A percentile compares a stretch with the other conserved stretches of the same genome.
These are phyloP conservation scores for Orchestia grillus DNA, from an alignment of 1,140 invertebrate species.

Conservation along the genomic window DNA sequence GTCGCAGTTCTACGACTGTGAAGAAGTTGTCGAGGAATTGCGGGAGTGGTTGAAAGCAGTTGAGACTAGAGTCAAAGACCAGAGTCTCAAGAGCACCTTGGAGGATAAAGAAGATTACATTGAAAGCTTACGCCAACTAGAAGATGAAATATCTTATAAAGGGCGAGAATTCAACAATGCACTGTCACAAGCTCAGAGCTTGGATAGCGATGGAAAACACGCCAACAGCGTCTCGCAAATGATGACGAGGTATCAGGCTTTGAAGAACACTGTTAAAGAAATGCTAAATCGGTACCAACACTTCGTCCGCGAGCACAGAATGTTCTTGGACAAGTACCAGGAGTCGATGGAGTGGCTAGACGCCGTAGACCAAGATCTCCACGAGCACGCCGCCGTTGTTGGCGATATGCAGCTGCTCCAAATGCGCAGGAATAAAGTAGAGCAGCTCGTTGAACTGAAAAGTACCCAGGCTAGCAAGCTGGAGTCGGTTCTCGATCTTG, in stretches of 20 bases:
- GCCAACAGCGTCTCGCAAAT: constrained; percentile 83
- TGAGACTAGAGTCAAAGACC: constrained; percentile 88
- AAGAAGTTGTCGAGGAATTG: constrained; percentile 81
- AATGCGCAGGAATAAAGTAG: constrained; percentile 85
- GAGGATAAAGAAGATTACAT: constrained; percentile 86
- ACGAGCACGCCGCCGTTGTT: constrained; percentile 84
- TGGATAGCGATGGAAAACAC: constrained; percentile 84
- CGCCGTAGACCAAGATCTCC: constrained; percentile 82
- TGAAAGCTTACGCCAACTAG: constrained; percentile 81
- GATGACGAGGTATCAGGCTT: constrained; percentile 85
- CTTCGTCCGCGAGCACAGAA: constrained; percentile 86
- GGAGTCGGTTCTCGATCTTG: constrained; percentile 87
- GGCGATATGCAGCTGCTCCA: constrained; percentile 88
- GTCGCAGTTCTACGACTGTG: constrained; percentile 84
- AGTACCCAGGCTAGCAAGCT: constrained; percentile 86
- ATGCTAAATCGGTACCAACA: constrained; percentile 77
- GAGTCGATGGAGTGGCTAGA: constrained; percentile 84
- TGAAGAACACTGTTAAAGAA: constrained; percentile 84
- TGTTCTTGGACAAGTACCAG: constrained; percentile 84
- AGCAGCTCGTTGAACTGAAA: constrained; percentile 83
- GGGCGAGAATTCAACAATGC: constrained; percentile 80
- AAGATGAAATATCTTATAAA: constrained; percentile 82
- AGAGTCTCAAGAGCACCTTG: constrained; percentile 87
- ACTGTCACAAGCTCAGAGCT: constrained; percentile 78
- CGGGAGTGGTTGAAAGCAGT: constrained; percentile 87